Base-by-base conservation (phyloP, 1,140 invertebrate genomes). In the Popillia japonica region DNA sequence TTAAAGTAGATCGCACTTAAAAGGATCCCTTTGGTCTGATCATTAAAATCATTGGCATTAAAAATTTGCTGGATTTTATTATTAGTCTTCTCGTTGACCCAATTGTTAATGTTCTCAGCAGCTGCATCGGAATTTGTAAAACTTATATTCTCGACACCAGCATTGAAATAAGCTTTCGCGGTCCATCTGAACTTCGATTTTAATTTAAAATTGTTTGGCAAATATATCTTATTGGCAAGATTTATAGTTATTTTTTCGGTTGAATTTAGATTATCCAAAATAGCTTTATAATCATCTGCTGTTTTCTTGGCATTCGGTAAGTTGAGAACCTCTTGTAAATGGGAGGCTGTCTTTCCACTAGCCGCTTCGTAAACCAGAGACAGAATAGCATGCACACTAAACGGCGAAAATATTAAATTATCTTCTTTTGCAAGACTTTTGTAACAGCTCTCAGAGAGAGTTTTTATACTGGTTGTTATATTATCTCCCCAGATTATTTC, bases 1-100 rank as follows among this genome's bases (percentile, higher is more conserved):
- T 92, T 92, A 84, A 96, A 96, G 84, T 96, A 94, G 42, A 96
- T 88, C 14, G 94, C 94, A 87, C 96, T 96, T 1, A 94, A 87
- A 0, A 96, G 86, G 6, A 96, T 89, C 23, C 95, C 78, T 74
- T 86, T 89, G 81, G 90, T 91, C 40, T 88, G 82, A 17, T 86
- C 80, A 74, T 88, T 81, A 3, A 93, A 86, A 78, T 86, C 86
- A 82, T 88, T 90, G 83, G 84, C 75, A 22, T 87, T 81, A 34
- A 95, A 84, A 10, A 94, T 84, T 82, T 94, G 86, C 77, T 89
- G 90, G 77, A 95, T 93, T 84, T 90, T 92, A 61, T 92, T 86
- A 78, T 92, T 89, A 0, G 94, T 96, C 83, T 92, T 88, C 20
- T 87, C 82, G 82, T 91, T 89, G 2, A 95, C 91, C 93, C 92